A percentile compares a stretch with the other conserved stretches of the same genome.
Evolutionary conservation across 2,797 vertebrate species (phyloP).

Genomic region (Acanthopagrus latus): DNA sequence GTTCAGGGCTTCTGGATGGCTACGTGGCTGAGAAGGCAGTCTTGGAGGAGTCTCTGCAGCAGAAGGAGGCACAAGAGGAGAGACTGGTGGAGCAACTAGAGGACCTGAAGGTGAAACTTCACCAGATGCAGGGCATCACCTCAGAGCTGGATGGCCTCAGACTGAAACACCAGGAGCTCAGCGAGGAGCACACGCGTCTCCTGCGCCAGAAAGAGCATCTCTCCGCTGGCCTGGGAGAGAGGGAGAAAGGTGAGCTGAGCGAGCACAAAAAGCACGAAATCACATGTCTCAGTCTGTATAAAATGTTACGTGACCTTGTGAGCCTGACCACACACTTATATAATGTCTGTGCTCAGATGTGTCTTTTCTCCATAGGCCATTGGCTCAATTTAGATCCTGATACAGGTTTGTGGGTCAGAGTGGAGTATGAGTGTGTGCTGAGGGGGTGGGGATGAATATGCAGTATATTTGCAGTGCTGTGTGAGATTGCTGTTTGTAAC

Average conservation of each 20-base stretch:
- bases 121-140: constrained; percentile 82
- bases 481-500: constrained; percentile 62
- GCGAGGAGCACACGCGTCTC: constrained; percentile 82
- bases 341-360: constrained; percentile 77
- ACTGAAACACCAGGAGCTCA: constrained; percentile 86
- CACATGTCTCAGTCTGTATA: not conserved
- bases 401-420: constrained; percentile 84
- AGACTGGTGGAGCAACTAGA: constrained; percentile 91
- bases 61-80: constrained; percentile 90
- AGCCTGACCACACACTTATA: constrained; percentile 45
- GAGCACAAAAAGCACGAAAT: constrained; percentile 1
- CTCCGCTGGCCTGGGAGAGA: constrained; percentile 81
- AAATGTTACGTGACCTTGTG: constrained; percentile 27
- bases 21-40: constrained; percentile 90
- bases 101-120: constrained; percentile 83
- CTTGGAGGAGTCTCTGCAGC: constrained; percentile 89
- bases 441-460: constrained; percentile 40
- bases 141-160: constrained; percentile 87
- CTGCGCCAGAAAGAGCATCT: constrained; percentile 84
- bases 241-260: constrained; percentile 86
- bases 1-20: constrained; percentile 92
- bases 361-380: constrained; percentile 82
- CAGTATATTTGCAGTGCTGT: constrained; percentile 74
- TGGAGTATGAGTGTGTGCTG: constrained; percentile 58
- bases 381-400: constrained; percentile 79